These are phyloP conservation scores for Pseudochromis fuscus DNA, from an alignment of 2,797 vertebrate genomes.

Conservation along the genomic window DNA sequence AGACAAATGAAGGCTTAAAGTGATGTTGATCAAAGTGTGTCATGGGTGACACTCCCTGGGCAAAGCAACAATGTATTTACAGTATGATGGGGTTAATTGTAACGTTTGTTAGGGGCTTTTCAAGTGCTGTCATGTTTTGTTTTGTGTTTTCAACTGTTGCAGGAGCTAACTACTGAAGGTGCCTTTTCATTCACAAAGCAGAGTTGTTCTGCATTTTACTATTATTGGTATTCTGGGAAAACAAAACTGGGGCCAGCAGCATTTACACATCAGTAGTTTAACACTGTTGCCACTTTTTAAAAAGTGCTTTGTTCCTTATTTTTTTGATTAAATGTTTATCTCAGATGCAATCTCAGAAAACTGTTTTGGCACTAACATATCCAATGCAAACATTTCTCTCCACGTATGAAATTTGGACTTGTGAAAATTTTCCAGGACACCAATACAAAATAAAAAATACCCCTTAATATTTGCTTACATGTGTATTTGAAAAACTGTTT, in stretches of 20 bases:
- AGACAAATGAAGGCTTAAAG: conserved; percentile 21
- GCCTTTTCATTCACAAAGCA: conserved; percentile 75
- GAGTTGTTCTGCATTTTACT: conserved; percentile 36
- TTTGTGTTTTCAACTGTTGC: conserved; percentile 36
- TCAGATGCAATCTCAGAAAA: conserved; percentile 55
- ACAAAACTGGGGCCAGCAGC: conserved; percentile 36
- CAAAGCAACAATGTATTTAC: conserved; percentile 25
- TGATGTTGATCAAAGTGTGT: conserved; percentile 25
- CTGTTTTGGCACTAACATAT: conserved; percentile 16
- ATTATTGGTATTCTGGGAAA: conserved; percentile 38
- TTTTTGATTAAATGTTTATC: conserved; percentile 24
- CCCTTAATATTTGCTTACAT: conserved; percentile 8
- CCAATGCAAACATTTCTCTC: conserved; percentile 10
- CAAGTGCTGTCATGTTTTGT: conserved; percentile 49
- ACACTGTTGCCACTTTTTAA: conserved; percentile 69
- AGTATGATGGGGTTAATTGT: conserved; percentile 24
- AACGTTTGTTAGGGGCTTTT: conserved; percentile 27
- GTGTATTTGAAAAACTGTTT: conserved; percentile 42
- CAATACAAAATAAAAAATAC: conserved; percentile 23
- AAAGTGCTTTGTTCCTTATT: conserved; percentile 57
- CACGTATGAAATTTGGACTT: conserved; percentile 25
- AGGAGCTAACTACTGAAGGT: conserved; percentile 74
- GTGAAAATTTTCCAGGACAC: conserved; percentile 38
- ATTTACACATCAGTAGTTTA: conserved; percentile 60
- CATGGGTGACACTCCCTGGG: not conserved